Percentiles rank a stretch among this genome's conserved stretches.
These are phyloP conservation scores for Lasiurus borealis DNA, from an alignment of 2,113 vertebrate species.

Conservation along the genomic window DNA sequence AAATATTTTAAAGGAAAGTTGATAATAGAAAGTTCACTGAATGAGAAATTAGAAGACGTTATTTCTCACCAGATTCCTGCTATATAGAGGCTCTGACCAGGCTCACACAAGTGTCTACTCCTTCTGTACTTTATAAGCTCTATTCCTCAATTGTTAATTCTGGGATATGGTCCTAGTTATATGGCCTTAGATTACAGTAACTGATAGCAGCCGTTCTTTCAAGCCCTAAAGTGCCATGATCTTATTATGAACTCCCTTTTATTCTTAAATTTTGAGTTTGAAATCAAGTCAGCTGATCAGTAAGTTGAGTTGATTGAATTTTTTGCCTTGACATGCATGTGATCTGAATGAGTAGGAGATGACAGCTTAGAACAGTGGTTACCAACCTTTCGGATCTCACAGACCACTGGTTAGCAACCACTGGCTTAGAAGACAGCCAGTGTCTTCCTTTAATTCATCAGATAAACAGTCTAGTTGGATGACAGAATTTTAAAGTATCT, in stretches of 20 bases:
- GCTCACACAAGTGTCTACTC: background rate
- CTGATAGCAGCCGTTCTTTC: background rate
- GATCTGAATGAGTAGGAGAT: constrained; percentile 37
- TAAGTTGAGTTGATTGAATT: constrained; percentile 67
- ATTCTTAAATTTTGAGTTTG: constrained; percentile 50
- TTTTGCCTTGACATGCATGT: constrained; percentile 1
- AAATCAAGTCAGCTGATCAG: constrained; percentile 64
- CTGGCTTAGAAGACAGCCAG: background rate
- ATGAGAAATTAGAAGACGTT: constrained; percentile 9
- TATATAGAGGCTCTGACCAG: background rate
- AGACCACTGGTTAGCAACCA: no score
- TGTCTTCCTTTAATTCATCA: constrained; percentile 59
- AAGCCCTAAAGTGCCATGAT: constrained; percentile 15
- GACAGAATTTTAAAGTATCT: constrained; percentile 62
- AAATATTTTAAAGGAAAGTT: constrained; percentile 33
- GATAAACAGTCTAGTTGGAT: constrained; percentile 72
- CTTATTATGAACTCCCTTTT: constrained; percentile 46
- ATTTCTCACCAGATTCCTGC: constrained; percentile 10
- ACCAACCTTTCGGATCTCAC: no score
- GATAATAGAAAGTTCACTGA: background rate
- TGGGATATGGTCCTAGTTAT: background rate
- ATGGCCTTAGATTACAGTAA: background rate
- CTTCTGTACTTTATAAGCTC: background rate
- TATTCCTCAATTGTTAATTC: background rate
- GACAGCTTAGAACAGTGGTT: constrained; percentile 6